These are phyloP conservation scores for Bubalus kerabau DNA, from an alignment of 2,113 vertebrate species.

Conservation along the genomic window DNA sequence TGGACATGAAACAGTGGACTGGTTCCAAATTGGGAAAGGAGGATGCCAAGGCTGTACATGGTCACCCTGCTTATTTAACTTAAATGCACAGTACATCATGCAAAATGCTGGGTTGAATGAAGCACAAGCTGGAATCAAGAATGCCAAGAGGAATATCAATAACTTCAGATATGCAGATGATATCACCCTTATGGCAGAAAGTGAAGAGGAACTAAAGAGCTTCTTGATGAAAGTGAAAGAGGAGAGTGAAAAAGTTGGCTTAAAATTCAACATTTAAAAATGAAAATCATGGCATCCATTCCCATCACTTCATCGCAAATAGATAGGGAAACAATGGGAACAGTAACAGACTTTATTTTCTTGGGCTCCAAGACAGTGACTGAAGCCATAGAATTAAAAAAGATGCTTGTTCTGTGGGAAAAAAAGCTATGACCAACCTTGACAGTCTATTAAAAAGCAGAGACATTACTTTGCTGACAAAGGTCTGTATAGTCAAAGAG, in stretches of 20 bases:
- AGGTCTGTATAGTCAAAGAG: not conserved
- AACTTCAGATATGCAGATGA: not conserved
- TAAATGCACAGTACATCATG: not conserved
- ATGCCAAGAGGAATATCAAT: not conserved
- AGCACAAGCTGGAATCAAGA: not conserved
- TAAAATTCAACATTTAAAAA: not conserved
- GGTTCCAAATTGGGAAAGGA: not conserved
- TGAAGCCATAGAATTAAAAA: not conserved
- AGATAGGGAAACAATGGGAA: not conserved
- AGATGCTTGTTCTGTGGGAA: not conserved
- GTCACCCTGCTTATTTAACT: not conserved
- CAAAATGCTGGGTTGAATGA: not conserved
- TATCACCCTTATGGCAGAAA: not conserved
- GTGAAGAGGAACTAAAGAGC: not conserved
- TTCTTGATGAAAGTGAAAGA: not conserved
- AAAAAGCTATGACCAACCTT: not conserved
- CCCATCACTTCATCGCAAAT: not conserved
- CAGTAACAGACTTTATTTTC: not conserved
- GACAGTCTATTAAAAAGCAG: not conserved
- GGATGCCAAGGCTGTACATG: not conserved
- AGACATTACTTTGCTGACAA: not conserved
- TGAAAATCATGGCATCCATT: not conserved
- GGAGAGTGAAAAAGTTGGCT: not conserved
- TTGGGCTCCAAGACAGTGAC: not conserved
- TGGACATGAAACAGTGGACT: not conserved